Evolutionary conservation across 2,113 vertebrate species (phyloP).

Genomic region (Notarius quadriscutis): DNA sequence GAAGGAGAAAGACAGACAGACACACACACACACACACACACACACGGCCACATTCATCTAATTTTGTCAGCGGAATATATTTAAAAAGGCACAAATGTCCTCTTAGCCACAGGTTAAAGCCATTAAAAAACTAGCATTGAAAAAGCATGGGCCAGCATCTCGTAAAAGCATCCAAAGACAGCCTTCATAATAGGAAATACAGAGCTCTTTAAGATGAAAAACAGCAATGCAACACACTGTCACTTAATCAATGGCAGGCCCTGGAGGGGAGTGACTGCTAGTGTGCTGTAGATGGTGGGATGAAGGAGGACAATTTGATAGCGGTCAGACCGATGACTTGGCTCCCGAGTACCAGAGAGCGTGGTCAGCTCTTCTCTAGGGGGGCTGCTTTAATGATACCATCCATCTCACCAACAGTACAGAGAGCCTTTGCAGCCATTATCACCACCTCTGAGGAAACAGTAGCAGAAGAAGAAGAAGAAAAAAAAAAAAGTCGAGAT

Average conservation of each 20-base stretch:
- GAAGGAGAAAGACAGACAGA: background rate
- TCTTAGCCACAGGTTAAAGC: conserved; percentile 44
- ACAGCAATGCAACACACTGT: conserved; percentile 56
- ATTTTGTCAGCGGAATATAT: conserved; percentile 46
- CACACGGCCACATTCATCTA: conserved; percentile 38
- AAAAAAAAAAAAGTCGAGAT: conserved; percentile 43
- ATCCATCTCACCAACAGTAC: conserved; percentile 63
- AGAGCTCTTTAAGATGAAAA: conserved; percentile 71
- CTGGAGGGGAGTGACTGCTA: conserved; percentile 47
- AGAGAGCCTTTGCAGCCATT: conserved; percentile 47
- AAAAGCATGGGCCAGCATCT: conserved; percentile 3
- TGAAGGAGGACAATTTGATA: conserved; percentile 57
- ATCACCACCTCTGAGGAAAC: conserved; percentile 43
- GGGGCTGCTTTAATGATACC: conserved; percentile 57
- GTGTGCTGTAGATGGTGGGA: conserved; percentile 52
- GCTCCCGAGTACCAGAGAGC: conserved; percentile 48
- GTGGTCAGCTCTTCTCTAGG: conserved; percentile 53
- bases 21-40: background rate
- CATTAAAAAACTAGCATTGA: conserved; percentile 38
- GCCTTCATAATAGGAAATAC: conserved; percentile 61
- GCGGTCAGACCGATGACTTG: conserved; percentile 56
- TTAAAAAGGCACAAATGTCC: conserved; percentile 42
- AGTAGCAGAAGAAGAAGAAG: conserved; percentile 50
- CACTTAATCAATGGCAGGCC: conserved; percentile 71
- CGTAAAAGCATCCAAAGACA: conserved; percentile 30